phyloP scores from a whole-genome alignment of 2,888 invertebrate species.

The Cerastis leucographa region DNA sequence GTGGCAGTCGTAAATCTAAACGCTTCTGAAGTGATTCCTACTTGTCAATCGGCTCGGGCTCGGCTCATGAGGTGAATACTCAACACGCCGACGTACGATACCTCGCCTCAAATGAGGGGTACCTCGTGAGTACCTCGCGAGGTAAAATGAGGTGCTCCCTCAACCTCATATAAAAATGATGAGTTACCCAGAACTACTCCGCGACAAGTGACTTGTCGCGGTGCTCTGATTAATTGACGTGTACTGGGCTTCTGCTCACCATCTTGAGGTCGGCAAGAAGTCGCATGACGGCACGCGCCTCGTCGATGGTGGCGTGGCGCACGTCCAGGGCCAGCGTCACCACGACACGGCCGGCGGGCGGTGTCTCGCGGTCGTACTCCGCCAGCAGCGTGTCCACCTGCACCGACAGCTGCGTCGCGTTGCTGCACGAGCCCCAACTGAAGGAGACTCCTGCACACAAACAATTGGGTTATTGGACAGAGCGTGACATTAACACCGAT shows the following conservation, averaged over 20 bases:
- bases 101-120: too few relatives aligned
- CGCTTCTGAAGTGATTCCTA: neutral
- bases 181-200: too few relatives aligned
- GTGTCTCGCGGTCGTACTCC: constrained; percentile 83
- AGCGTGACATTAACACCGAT: neutral
- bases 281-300: constrained; percentile 90
- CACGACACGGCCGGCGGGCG: constrained; percentile 77
- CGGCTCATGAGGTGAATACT: too few relatives aligned
- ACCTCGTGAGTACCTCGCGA: too few relatives aligned
- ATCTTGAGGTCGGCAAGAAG: constrained; percentile 87
- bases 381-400: constrained; percentile 84
- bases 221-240: neutral
- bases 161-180: too few relatives aligned
- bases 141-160: too few relatives aligned
- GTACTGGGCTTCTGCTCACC: constrained; percentile 81
- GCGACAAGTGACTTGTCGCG: too few relatives aligned
- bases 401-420: constrained; percentile 76
- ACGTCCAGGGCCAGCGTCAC: constrained; percentile 91
- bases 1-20: neutral
- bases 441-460: constrained; percentile 32
- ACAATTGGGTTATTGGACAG: neutral
- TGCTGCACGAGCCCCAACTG: constrained; percentile 69
- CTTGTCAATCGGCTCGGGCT: too few relatives aligned
- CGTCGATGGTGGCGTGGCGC: constrained; percentile 92
- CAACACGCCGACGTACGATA: too few relatives aligned